Conservation (phyloP, 2,113 vertebrate species). For the Paraplagusia blochii region DNA sequence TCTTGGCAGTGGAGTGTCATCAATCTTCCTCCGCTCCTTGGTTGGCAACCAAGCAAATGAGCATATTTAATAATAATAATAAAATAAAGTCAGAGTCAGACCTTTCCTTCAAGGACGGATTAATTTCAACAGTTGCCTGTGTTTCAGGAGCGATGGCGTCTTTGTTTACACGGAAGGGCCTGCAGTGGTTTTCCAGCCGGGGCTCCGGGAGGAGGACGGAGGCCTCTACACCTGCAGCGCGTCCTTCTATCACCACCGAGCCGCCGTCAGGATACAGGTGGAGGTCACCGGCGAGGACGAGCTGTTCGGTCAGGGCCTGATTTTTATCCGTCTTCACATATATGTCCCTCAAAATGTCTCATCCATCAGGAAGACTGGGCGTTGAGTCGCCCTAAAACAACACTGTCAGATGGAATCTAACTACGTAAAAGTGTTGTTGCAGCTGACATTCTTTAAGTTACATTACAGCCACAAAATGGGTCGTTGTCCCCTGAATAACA, state of each 20-base stretch:
- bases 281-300: slow-evolving; percentile 47
- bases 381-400: too few relatives aligned
- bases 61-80: neutral
- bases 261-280: slow-evolving; percentile 57
- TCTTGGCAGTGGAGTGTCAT: neutral
- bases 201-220: slow-evolving; percentile 40
- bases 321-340: neutral
- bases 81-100: neutral
- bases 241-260: slow-evolving; percentile 68
- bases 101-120: neutral
- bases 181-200: slow-evolving; percentile 51
- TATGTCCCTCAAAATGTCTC: too few relatives aligned
- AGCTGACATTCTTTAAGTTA: too few relatives aligned
- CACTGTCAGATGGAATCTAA: too few relatives aligned
- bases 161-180: slow-evolving; percentile 34
- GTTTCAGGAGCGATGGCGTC: slow-evolving; percentile 61
- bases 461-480: too few relatives aligned
- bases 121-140: neutral
- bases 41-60: slow-evolving; percentile 1
- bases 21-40: neutral
- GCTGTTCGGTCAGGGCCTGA: slow-evolving; percentile 47
- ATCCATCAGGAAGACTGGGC: too few relatives aligned
- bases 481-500: too few relatives aligned
- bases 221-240: slow-evolving; percentile 67
- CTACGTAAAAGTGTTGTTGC: too few relatives aligned